These are phyloP conservation scores for Amphiprion percula DNA, from an alignment of 2,113 vertebrate genomes.

Conservation along the genomic window DNA sequence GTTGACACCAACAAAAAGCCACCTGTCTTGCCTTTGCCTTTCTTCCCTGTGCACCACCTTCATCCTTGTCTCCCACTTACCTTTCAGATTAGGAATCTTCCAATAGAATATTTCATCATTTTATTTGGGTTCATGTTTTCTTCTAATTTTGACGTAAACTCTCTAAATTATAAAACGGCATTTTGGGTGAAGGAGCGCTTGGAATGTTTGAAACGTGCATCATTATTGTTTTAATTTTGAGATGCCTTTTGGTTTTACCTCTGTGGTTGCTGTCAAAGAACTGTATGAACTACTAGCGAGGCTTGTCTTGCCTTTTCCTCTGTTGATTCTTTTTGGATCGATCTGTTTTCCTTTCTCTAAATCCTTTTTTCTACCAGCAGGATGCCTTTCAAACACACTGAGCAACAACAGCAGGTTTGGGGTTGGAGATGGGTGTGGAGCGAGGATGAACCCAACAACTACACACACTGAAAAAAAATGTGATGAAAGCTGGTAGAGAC, in stretches of 20 bases:
- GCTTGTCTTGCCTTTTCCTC: constrained; percentile 36
- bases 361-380: constrained; percentile 22
- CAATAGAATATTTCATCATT: constrained; percentile 34
- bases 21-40: constrained; percentile 47
- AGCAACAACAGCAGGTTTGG: constrained; percentile 25
- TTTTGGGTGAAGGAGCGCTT: background rate
- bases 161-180: constrained; percentile 17
- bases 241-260: constrained; percentile 7
- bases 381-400: constrained; percentile 30
- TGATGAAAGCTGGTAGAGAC: background rate
- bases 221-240: constrained; percentile 21
- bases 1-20: constrained; percentile 66
- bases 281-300: constrained; percentile 22
- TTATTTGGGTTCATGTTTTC: constrained; percentile 29
- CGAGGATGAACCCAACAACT: background rate
- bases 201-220: background rate
- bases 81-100: constrained; percentile 41
- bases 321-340: constrained; percentile 34
- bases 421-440: constrained; percentile 8
- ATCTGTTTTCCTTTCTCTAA: constrained; percentile 52
- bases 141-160: constrained; percentile 31
- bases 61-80: constrained; percentile 52
- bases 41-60: constrained; percentile 33
- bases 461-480: background rate
- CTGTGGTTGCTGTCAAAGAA: constrained; percentile 17